Percentiles rank a stretch among this genome's conserved stretches.
Evolutionary conservation across 2,113 vertebrate species (phyloP).

Genomic region (Nicator chloris): DNA sequence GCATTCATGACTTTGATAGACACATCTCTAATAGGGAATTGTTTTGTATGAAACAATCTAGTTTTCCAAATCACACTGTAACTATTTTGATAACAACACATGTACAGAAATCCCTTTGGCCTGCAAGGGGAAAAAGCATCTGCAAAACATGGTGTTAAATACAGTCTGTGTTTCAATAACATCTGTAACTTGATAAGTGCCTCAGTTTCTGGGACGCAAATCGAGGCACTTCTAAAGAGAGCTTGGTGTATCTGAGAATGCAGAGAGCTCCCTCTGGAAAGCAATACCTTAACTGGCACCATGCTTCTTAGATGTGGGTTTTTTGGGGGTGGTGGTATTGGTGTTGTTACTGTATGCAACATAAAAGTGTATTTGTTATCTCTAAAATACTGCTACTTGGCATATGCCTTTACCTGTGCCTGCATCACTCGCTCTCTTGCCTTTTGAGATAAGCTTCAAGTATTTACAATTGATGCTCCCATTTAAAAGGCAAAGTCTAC

Average conservation of each 20-base stretch:
- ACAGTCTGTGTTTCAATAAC: not conserved
- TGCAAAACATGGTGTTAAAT: not conserved
- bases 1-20: not conserved
- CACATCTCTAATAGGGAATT: not conserved
- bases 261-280: not conserved
- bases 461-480: not conserved
- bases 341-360: not conserved
- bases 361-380: not conserved
- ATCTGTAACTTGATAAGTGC: not conserved
- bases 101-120: not conserved
- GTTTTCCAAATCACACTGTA: not conserved
- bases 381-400: not conserved
- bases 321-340: not conserved
- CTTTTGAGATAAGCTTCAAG: not conserved
- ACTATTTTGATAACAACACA: not conserved
- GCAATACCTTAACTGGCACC: not conserved
- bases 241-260: not conserved
- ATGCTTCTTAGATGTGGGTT: not conserved
- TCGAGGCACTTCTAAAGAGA: not conserved
- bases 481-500: not conserved
- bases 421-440: not conserved
- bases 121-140: not conserved
- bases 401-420: not conserved
- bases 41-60: slow-evolving; percentile 31
- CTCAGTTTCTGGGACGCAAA: not conserved